These are phyloP conservation scores for Cyanocitta stelleri DNA, from an alignment of 2,113 vertebrate genomes.

Conservation along the genomic window DNA sequence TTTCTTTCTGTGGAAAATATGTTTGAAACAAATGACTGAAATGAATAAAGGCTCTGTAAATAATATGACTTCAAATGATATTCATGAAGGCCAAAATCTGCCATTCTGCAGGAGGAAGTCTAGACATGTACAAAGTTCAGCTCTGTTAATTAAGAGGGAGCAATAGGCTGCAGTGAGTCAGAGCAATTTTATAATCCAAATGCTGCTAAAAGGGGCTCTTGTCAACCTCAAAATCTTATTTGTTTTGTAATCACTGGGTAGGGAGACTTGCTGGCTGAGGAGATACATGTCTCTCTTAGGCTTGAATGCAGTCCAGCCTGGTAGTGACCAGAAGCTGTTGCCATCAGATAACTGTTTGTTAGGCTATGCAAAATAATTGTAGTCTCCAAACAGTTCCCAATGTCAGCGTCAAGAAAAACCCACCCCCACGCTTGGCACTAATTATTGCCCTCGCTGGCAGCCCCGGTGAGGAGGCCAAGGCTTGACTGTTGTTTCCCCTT, in stretches of 20 bases:
- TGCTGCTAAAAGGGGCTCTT: conserved; percentile 56
- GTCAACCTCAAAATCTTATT: conserved; percentile 57
- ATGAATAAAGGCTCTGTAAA: conserved; percentile 60
- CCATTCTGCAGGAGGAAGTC: conserved; percentile 54
- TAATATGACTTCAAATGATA: conserved; percentile 58
- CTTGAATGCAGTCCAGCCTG: conserved; percentile 19
- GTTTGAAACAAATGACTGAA: conserved; percentile 58
- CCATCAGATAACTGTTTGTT: conserved; percentile 37
- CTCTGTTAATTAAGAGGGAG: conserved; percentile 61
- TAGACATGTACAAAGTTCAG: conserved; percentile 64
- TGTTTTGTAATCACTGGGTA: conserved; percentile 33
- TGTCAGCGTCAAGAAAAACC: background rate
- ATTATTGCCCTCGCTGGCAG: conserved; percentile 9
- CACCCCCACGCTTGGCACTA: background rate
- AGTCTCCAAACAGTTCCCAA: background rate
- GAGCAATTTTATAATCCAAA: conserved; percentile 59
- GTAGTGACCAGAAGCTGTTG: conserved; percentile 33
- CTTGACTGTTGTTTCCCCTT: conserved; percentile 37
- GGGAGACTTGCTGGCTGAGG: conserved; percentile 5
- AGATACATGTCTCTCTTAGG: background rate
- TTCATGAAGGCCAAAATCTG: conserved; percentile 52
- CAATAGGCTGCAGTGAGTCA: conserved; percentile 50
- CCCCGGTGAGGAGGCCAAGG: background rate
- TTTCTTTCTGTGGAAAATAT: conserved; percentile 52
- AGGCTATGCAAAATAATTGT: conserved; percentile 17